These are phyloP conservation scores for Nemopilema nomurai DNA, from an alignment of 30 jellyfish, hydroid and myxozoan species.

Conservation along the genomic window DNA sequence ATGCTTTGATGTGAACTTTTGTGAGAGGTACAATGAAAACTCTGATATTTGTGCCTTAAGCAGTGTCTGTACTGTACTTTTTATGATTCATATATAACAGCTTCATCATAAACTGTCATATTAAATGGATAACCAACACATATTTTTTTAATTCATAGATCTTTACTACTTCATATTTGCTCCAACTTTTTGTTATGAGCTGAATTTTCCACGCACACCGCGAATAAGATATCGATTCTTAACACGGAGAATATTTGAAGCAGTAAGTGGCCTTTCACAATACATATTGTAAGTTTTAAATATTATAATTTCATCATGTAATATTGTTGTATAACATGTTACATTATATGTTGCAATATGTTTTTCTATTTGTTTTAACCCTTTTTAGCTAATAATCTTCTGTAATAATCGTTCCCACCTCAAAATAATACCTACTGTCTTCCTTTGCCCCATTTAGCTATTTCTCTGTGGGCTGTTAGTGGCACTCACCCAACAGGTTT, in stretches of 20 bases:
- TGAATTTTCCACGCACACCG: conserved; percentile 88
- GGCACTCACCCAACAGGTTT: conserved; percentile 92
- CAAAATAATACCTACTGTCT: no score
- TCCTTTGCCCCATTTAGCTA: conserved; percentile 53
- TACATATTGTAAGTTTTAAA: no score
- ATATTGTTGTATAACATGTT: no score
- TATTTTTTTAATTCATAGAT: conserved; percentile 37
- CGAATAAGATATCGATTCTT: conserved; percentile 81
- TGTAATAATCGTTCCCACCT: background rate
- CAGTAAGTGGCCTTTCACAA: conserved; percentile 77
- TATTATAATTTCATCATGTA: background rate
- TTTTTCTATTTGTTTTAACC: background rate
- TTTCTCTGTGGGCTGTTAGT: conserved; percentile 75
- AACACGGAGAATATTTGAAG: conserved; percentile 83
- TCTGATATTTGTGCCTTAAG: no score
- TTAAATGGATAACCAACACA: background rate
- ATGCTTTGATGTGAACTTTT: no score
- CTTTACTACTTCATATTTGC: conserved; percentile 89
- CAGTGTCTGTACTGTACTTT: no score
- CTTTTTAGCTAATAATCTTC: background rate
- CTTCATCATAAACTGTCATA: no score
- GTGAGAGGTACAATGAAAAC: no score
- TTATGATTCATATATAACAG: no score
- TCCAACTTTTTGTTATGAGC: conserved; percentile 97
- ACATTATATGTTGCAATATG: background rate